A percentile compares a stretch with the other conserved stretches of the same genome.
These are phyloP conservation scores for Stenichneumon culpator DNA, from an alignment of 2,888 invertebrate genomes.

Conservation along the genomic window DNA sequence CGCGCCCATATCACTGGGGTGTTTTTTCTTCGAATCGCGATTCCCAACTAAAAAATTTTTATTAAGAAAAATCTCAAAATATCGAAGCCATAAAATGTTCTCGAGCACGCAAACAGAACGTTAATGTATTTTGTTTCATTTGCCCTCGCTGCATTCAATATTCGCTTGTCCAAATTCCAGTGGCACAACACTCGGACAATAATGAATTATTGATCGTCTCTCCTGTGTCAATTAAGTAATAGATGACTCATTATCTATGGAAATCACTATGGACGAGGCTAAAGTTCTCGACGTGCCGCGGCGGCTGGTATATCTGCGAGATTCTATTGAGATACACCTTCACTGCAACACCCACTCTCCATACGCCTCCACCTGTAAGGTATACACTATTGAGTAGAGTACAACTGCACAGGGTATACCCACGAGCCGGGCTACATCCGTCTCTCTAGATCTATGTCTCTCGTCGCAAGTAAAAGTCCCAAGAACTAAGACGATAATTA, in stretches of 20 bases:
- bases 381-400: neutral
- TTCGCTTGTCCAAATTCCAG: neutral
- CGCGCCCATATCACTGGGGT: neutral
- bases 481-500: constrained; percentile 12
- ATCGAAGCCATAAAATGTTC: neutral
- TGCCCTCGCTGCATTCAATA: too few relatives aligned
- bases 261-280: constrained; percentile 9
- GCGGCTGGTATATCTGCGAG: constrained; percentile 1
- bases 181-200: neutral
- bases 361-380: constrained; percentile 11
- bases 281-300: constrained; percentile 1
- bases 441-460: constrained; percentile 14
- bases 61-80: neutral
- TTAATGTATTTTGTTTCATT: neutral
- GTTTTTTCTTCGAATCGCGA: neutral
- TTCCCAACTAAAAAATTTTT: neutral
- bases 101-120: too few relatives aligned
- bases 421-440: constrained; percentile 22
- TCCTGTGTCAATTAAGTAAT: constrained; percentile 22
- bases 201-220: constrained; percentile 1
- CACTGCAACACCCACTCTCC: constrained; percentile 9
- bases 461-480: constrained; percentile 8
- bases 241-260: constrained; percentile 33
- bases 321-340: constrained; percentile 12
- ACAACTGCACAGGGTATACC: neutral